A percentile compares a stretch with the other conserved stretches of the same genome.
Conservation (phyloP, 2,797 vertebrate species). For the Crocodylus rhombifer region DNA sequence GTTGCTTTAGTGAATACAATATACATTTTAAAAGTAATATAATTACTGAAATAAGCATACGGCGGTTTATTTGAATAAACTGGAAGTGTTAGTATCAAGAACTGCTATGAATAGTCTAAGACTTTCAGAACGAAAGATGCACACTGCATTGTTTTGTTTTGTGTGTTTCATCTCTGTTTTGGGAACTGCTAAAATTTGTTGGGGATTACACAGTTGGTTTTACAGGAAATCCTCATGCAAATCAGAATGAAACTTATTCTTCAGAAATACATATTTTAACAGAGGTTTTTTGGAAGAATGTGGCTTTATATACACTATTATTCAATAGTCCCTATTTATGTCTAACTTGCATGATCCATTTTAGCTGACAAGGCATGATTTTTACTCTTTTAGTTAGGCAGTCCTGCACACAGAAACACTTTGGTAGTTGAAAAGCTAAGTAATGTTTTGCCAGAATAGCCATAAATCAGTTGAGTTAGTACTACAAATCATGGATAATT, state of each 20-base stretch:
- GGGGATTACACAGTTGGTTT: constrained; percentile 48
- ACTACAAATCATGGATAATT: background rate
- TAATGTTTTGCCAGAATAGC: background rate
- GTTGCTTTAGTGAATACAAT: background rate
- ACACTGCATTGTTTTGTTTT: constrained; percentile 44
- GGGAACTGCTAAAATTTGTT: constrained; percentile 54
- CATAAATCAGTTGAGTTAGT: background rate
- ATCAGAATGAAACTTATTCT: constrained; percentile 23
- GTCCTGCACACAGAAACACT: constrained; percentile 26
- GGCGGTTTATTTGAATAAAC: constrained; percentile 71
- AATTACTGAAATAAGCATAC: constrained; percentile 51
- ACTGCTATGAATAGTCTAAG: constrained; percentile 51
- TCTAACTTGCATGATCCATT: constrained; percentile 12
- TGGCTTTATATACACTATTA: constrained; percentile 18
- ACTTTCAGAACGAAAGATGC: constrained; percentile 61
- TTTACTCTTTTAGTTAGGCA: background rate
- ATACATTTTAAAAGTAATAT: background rate
- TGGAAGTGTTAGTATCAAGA: constrained; percentile 63
- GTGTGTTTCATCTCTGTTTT: constrained; percentile 68
- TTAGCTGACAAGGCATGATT: background rate
- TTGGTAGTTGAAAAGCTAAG: background rate
- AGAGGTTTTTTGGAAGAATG: constrained; percentile 7
- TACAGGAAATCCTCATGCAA: constrained; percentile 17
- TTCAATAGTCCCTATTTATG: background rate
- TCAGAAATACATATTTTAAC: constrained; percentile 25